Conservation (phyloP, 1,140 invertebrate genomes). For the Lepidostoma basale region DNA sequence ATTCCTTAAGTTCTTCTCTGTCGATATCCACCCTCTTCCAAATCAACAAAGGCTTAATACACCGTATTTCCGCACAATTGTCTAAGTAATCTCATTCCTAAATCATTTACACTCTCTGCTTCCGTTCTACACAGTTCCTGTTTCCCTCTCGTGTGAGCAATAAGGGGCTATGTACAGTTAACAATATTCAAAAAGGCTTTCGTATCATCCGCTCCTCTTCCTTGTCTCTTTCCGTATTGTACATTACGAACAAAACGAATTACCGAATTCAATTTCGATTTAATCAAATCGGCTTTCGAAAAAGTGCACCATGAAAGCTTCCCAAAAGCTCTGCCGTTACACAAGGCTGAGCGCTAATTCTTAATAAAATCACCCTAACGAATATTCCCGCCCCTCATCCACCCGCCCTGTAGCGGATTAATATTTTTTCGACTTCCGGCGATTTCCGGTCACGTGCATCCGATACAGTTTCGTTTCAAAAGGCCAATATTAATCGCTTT, state of each 20-base stretch:
- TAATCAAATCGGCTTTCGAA: slow-evolving; percentile 8
- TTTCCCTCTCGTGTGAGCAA: too few relatives aligned
- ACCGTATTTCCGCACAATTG: too few relatives aligned
- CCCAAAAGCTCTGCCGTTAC: slow-evolving; percentile 7
- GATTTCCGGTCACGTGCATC: neutral
- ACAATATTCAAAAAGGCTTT: too few relatives aligned
- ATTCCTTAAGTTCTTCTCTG: too few relatives aligned
- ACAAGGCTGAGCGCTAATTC: slow-evolving; percentile 16
- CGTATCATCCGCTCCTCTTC: neutral
- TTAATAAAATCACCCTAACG: slow-evolving; percentile 27
- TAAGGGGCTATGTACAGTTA: too few relatives aligned
- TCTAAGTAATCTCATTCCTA: too few relatives aligned
- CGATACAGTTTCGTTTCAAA: too few relatives aligned
- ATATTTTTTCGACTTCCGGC: neutral
- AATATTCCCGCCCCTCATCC: slow-evolving; percentile 2
- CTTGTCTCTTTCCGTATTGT: neutral
- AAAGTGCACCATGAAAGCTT: slow-evolving; percentile 16
- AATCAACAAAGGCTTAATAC: too few relatives aligned
- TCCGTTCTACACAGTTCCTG: too few relatives aligned
- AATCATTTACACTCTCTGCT: too few relatives aligned
- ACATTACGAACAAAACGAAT: neutral
- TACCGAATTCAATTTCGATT: slow-evolving; percentile 15
- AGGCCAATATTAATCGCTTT: too few relatives aligned
- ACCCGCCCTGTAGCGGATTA: neutral
- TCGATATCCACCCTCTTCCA: too few relatives aligned